Conservation (phyloP, 64 coral and sea anemone species). For the Montipora efflorescens region DNA sequence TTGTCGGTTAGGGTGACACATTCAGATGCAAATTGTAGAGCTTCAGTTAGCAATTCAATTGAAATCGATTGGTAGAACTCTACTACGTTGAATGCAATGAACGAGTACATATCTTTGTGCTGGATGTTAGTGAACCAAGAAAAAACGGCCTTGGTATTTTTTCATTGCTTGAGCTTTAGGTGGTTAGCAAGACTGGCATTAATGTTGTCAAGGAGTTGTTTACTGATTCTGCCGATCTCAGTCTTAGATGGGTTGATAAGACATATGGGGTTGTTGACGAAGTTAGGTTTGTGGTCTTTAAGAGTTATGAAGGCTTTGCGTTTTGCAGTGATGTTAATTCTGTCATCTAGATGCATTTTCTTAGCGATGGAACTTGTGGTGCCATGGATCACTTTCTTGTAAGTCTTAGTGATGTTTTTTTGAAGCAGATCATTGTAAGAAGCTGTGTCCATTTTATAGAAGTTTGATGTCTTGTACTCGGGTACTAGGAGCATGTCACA, state of each 20-base stretch:
- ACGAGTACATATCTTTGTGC: background rate
- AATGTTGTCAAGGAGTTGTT: background rate
- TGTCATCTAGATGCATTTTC: too few species aligned
- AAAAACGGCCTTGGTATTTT: background rate
- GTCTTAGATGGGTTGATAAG: background rate
- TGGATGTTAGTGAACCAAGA: background rate
- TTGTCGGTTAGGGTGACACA: background rate
- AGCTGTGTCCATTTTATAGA: too few species aligned
- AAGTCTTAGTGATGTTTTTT: too few species aligned
- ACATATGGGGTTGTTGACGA: background rate
- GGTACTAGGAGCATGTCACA: too few species aligned
- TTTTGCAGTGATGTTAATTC: too few species aligned
- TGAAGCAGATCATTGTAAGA: too few species aligned
- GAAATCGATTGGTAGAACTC: conserved; percentile 3
- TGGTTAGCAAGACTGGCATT: background rate
- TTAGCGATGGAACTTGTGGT: too few species aligned
- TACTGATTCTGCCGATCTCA: background rate
- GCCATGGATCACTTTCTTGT: too few species aligned
- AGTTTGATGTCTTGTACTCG: too few species aligned
- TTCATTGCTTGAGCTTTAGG: background rate
- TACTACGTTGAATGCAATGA: conserved; percentile 6
- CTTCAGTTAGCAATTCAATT: background rate
- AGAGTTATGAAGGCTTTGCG: background rate
- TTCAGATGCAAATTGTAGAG: background rate
- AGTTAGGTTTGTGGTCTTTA: background rate